Evolutionary conservation across 2,113 vertebrate genomes (phyloP).

Genomic region (Nothocercus julius): DNA sequence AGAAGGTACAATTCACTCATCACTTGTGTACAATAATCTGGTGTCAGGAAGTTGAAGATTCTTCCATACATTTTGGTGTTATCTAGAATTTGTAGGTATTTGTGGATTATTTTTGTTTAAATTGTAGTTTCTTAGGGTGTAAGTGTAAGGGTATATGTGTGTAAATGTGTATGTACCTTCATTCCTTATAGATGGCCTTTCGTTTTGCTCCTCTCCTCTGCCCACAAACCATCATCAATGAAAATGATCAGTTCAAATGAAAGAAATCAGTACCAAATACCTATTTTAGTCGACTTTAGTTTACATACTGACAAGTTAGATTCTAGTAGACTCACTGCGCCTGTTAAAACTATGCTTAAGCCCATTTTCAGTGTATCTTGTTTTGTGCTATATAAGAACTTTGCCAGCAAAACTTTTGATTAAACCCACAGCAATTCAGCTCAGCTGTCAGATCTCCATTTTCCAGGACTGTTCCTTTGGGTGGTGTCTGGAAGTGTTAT

Average conservation of each 20-base stretch:
- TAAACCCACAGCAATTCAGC: not conserved
- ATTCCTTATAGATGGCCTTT: not conserved
- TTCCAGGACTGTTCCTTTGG: not conserved
- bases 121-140: not conserved
- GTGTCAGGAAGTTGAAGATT: not conserved
- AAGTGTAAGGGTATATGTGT: accelerated
- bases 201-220: not conserved
- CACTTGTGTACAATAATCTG: not conserved
- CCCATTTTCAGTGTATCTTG: not conserved
- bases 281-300: not conserved
- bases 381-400: not conserved
- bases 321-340: not conserved
- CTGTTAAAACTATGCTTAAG: not conserved
- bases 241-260: not conserved
- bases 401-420: not conserved
- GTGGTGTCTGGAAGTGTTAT: not conserved
- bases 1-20: not conserved
- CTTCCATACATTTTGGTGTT: not conserved
- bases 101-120: not conserved
- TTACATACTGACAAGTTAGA: not conserved
- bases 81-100: not conserved
- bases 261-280: not conserved
- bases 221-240: not conserved
- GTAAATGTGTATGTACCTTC: not conserved
- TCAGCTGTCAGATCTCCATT: not conserved